phyloP scores from a whole-genome alignment of 2,113 vertebrate species.

The Ameiurus melas region DNA sequence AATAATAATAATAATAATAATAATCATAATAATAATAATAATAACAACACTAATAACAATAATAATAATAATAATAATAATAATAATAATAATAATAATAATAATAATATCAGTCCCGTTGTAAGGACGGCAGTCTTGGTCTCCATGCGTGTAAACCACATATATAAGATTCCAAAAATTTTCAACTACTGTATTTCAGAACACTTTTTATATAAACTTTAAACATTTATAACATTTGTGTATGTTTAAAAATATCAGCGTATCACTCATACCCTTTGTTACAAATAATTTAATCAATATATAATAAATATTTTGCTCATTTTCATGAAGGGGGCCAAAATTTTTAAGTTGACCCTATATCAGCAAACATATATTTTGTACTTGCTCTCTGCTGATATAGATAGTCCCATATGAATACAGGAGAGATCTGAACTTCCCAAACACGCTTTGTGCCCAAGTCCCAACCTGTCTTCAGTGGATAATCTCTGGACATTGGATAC shows the following conservation, averaged over 20 bases:
- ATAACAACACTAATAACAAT: too few species aligned
- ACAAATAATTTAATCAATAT: background rate
- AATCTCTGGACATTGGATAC: background rate
- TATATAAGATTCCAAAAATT: too few species aligned
- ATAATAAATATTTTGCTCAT: background rate
- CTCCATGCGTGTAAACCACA: too few species aligned
- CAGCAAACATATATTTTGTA: background rate
- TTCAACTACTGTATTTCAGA: too few species aligned
- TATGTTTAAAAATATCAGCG: background rate
- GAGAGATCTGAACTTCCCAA: too few species aligned
- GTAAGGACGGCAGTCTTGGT: too few species aligned
- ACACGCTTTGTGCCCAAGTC: background rate
- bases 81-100: too few species aligned
- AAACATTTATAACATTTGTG: background rate
- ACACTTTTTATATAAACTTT: too few species aligned
- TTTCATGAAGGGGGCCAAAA: background rate
- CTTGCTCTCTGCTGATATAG: background rate
- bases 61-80: too few species aligned
- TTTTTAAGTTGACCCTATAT: background rate
- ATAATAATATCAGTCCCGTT: too few species aligned
- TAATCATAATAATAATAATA: too few species aligned
- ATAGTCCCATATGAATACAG: background rate
- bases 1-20: too few species aligned
- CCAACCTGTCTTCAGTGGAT: background rate
- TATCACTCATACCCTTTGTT: background rate